Percentiles rank a stretch among this genome's conserved stretches.
Conservation (phyloP, 1,140 invertebrate species). For the Linepithema humile region DNA sequence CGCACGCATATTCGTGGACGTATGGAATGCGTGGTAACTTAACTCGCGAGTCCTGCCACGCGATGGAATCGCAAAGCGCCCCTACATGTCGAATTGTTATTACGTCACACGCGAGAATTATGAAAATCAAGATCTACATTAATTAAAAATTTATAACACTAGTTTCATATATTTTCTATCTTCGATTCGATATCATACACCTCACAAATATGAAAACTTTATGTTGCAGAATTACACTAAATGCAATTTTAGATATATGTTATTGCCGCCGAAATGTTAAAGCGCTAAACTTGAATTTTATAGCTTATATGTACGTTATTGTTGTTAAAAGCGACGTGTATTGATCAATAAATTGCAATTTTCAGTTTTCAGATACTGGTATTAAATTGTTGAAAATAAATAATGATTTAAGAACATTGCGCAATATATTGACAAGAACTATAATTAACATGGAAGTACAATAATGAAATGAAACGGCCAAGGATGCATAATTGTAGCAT, state of each 20-base stretch:
- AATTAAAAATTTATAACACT: background rate
- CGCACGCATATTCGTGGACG: conserved; percentile 29
- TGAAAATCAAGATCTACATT: background rate
- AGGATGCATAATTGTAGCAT: conserved; percentile 7
- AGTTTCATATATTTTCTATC: background rate
- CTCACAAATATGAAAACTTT: background rate
- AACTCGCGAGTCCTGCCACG: conserved; percentile 13
- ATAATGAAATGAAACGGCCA: conserved; percentile 19
- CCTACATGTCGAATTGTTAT: background rate
- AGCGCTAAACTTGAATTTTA: too few relatives aligned
- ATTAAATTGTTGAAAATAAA: conserved; percentile 7
- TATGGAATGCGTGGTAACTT: conserved; percentile 22
- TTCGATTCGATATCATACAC: background rate
- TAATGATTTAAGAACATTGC: background rate
- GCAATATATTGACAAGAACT: conserved; percentile 3
- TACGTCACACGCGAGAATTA: background rate
- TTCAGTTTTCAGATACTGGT: background rate
- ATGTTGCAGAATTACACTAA: background rate
- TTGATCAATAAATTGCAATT: background rate
- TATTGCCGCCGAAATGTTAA: too few relatives aligned
- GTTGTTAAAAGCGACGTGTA: background rate
- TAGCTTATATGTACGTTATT: background rate
- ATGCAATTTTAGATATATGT: background rate
- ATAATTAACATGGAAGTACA: conserved; percentile 18
- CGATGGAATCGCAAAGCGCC: background rate